Percentiles rank a stretch among this genome's conserved stretches.
phyloP scores from a whole-genome alignment of 2,888 invertebrate species.

The Drosophila phalerata region DNA sequence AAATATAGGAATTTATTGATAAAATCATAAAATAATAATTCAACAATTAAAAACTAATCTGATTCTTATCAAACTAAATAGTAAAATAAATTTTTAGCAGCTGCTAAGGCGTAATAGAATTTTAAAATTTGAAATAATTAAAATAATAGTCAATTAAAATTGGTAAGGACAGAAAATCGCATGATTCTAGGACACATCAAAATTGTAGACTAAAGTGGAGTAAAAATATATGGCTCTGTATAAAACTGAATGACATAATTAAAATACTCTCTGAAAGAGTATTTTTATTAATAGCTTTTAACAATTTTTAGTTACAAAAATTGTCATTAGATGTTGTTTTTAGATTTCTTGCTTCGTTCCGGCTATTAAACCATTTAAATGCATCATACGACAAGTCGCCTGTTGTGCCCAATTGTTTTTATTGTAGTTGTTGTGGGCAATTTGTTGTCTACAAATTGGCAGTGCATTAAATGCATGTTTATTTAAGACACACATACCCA shows the following conservation, averaged over 20 bases:
- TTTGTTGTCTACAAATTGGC: slow-evolving; percentile 49
- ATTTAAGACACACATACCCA: slow-evolving; percentile 59
- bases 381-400: slow-evolving; percentile 43
- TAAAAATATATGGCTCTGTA: too few relatives aligned
- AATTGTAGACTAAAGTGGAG: too few relatives aligned
- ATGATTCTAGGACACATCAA: too few relatives aligned
- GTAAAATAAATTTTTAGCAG: too few relatives aligned
- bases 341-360: slow-evolving; percentile 59
- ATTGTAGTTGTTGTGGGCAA: slow-evolving; percentile 26
- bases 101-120: too few relatives aligned
- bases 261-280: slow-evolving; percentile 5
- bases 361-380: slow-evolving; percentile 63
- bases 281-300: slow-evolving; percentile 3
- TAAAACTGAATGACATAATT: neutral
- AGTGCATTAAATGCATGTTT: slow-evolving; percentile 46
- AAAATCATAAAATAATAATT: too few relatives aligned
- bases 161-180: too few relatives aligned
- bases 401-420: slow-evolving; percentile 7
- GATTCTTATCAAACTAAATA: neutral
- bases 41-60: neutral
- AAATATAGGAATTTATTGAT: neutral
- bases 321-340: slow-evolving; percentile 40
- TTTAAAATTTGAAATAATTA: too few relatives aligned
- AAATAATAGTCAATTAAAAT: too few relatives aligned
- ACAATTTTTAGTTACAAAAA: slow-evolving; percentile 9